Evolutionary conservation across 2,888 invertebrate species (phyloP).

Genomic region (Agapostemon virescens): DNA sequence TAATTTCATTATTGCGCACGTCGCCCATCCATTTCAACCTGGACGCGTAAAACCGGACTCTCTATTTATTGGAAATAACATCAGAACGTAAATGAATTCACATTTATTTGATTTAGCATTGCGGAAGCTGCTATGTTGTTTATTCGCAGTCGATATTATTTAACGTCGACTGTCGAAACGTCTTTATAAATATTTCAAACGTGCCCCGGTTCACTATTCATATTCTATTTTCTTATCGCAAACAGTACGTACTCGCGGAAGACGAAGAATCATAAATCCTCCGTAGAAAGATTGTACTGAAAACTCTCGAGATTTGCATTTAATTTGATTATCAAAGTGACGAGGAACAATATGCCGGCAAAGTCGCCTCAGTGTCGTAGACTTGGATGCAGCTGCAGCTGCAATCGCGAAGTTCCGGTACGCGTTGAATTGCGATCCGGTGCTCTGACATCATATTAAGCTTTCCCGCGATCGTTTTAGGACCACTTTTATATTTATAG

Average conservation of each 20-base stretch:
- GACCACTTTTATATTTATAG: neutral
- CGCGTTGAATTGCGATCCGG: slow-evolving; percentile 28
- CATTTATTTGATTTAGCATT: neutral
- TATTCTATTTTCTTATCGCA: neutral
- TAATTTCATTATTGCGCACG: too few species aligned
- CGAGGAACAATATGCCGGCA: slow-evolving; percentile 4
- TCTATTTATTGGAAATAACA: too few species aligned
- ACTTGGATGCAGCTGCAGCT: neutral
- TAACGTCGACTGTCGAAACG: neutral
- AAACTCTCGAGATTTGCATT: slow-evolving; percentile 41
- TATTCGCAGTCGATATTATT: neutral
- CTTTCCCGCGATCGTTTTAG: slow-evolving; percentile 19
- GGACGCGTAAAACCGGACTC: too few species aligned
- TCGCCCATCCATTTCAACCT: too few species aligned
- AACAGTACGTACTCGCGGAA: neutral
- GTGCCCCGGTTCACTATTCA: neutral
- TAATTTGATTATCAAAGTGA: slow-evolving; percentile 43
- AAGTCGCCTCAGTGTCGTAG: slow-evolving; percentile 14
- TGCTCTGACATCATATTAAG: slow-evolving; percentile 53
- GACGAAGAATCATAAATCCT: slow-evolving; percentile 12
- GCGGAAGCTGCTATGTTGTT: neutral
- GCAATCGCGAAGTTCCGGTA: neutral
- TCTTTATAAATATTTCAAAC: neutral
- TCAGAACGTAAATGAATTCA: neutral
- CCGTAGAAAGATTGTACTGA: neutral